Evolutionary conservation across 2,888 invertebrate genomes (phyloP).

Genomic region (Creontiades dilutus): DNA sequence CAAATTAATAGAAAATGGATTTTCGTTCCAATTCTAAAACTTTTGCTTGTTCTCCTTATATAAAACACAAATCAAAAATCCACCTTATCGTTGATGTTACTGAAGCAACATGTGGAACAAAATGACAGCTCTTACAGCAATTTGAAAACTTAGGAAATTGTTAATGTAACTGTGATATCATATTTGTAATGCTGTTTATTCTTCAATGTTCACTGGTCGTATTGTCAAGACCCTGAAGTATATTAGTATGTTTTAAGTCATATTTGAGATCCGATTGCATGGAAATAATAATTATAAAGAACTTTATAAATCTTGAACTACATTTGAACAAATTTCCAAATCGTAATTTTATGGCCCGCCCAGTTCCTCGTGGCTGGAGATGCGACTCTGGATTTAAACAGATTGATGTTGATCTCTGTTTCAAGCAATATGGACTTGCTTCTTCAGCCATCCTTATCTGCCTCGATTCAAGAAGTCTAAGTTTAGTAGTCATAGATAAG

Average conservation of each 20-base stretch:
- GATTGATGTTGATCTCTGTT: constrained; percentile 1
- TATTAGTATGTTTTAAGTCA: neutral
- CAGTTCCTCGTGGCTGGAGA: constrained; percentile 55
- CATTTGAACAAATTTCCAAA: neutral
- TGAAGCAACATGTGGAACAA: no score
- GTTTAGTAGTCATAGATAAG: constrained; percentile 63
- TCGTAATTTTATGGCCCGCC: neutral
- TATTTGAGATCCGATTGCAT: no score
- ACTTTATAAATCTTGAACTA: neutral
- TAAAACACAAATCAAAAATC: no score
- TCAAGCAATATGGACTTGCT: constrained; percentile 27
- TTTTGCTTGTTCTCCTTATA: neutral
- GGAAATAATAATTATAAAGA: neutral
- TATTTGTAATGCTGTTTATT: neutral
- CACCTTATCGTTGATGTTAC: no score
- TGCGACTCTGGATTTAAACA: constrained; percentile 41
- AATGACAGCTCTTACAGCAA: neutral
- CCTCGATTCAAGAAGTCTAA: constrained; percentile 52
- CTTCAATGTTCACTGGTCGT: neutral
- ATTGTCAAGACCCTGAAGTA: neutral
- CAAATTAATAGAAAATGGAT: neutral
- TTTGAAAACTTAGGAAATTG: neutral
- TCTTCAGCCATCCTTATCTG: constrained; percentile 54
- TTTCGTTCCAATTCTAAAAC: neutral
- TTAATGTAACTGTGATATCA: constrained; percentile 9